Conservation (phyloP, 2,888 invertebrate species). For the Flabesymbios commensalis region DNA sequence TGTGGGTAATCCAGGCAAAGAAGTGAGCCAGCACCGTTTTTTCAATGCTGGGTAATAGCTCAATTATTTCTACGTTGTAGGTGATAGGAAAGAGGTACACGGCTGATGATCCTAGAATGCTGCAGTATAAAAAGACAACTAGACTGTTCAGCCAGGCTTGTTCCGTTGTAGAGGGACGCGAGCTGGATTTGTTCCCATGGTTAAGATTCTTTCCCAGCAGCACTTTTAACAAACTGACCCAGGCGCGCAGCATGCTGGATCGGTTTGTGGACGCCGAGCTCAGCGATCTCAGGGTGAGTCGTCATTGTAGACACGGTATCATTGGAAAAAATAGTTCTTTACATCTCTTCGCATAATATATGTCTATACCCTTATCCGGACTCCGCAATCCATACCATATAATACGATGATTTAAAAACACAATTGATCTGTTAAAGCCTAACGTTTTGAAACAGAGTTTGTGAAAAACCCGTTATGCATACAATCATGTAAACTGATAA, state of each 20-base stretch:
- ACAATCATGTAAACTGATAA: too few relatives aligned
- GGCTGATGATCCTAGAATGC: slow-evolving; percentile 18
- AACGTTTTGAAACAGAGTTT: too few relatives aligned
- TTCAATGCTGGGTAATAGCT: not conserved
- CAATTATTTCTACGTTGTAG: not conserved
- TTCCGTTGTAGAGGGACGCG: slow-evolving; percentile 28
- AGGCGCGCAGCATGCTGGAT: slow-evolving; percentile 40
- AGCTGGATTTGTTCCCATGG: slow-evolving; percentile 45
- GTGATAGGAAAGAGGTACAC: slow-evolving; percentile 19
- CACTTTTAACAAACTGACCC: slow-evolving; percentile 34
- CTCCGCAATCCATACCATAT: too few relatives aligned
- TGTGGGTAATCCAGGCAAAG: too few relatives aligned
- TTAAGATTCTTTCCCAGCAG: slow-evolving; percentile 33
- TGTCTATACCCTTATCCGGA: too few relatives aligned
- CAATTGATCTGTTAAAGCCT: too few relatives aligned
- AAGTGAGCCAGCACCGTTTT: not conserved
- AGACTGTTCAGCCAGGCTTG: slow-evolving; percentile 27
- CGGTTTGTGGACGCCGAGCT: slow-evolving; percentile 24
- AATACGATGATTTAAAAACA: too few relatives aligned
- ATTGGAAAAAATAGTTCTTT: too few relatives aligned
- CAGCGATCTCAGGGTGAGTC: slow-evolving; percentile 12
- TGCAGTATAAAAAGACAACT: slow-evolving; percentile 25
- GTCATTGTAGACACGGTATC: too few relatives aligned
- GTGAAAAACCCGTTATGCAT: too few relatives aligned
- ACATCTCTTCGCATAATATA: too few relatives aligned